phyloP scores from a whole-genome alignment of 2,113 vertebrate genomes.

The Girardinichthys multiradiatus region DNA sequence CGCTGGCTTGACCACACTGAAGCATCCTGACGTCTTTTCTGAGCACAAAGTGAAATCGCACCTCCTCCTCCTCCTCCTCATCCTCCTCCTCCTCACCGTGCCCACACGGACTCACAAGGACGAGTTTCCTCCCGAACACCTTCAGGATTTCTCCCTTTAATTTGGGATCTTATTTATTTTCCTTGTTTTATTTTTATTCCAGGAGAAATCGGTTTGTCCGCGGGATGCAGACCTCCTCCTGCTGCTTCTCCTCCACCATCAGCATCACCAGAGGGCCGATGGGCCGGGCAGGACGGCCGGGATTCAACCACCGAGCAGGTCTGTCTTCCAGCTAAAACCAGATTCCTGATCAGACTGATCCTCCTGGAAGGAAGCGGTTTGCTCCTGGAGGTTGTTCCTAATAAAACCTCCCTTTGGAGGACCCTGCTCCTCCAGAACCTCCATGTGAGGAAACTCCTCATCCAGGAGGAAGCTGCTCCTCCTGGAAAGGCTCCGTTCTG shows the following conservation, averaged over 20 bases:
- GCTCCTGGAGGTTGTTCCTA: too few relatives aligned
- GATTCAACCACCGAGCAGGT: conserved; percentile 38
- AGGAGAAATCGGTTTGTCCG: conserved; percentile 14
- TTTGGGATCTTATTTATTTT: too few relatives aligned
- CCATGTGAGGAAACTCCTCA: background rate
- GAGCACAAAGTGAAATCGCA: conserved; percentile 55
- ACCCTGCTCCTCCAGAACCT: background rate
- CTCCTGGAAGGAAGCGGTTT: too few relatives aligned
- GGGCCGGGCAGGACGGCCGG: conserved; percentile 46
- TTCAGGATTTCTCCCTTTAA: background rate
- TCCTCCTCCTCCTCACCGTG: conserved; percentile 1
- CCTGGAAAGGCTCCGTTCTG: too few relatives aligned
- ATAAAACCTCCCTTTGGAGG: too few relatives aligned
- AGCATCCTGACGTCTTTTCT: conserved; percentile 61
- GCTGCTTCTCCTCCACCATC: conserved; percentile 16
- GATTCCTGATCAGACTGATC: background rate
- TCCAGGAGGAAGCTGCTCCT: background rate
- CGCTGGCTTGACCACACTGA: background rate
- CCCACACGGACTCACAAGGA: conserved; percentile 14
- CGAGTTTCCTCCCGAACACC: background rate
- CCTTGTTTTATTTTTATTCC: background rate
- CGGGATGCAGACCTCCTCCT: conserved; percentile 49
- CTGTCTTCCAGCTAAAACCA: background rate
- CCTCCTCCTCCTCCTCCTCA: conserved; percentile 27
- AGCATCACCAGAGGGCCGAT: conserved; percentile 54